phyloP scores from a whole-genome alignment of 1,140 invertebrate species.

The Meloidogyne chitwoodi region DNA sequence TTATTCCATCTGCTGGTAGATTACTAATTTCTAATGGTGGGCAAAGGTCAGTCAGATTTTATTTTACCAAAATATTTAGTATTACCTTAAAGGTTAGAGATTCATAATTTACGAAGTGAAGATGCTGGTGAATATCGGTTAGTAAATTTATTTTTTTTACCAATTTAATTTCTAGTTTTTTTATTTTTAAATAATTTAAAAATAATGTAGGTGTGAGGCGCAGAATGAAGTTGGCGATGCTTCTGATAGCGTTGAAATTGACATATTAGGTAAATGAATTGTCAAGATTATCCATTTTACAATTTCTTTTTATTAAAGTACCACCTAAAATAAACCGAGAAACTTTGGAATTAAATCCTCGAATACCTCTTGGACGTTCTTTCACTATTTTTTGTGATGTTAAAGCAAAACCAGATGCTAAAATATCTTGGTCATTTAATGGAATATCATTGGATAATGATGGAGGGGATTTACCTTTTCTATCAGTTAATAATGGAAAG shows the following conservation, averaged over 20 bases:
- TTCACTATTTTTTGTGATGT: conserved; percentile 51
- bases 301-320: conserved; percentile 33
- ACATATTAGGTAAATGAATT: conserved; percentile 42
- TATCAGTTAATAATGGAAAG: background rate
- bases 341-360: conserved; percentile 45
- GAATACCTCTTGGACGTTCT: conserved; percentile 45
- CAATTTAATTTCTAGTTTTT: too few relatives aligned
- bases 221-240: conserved; percentile 49
- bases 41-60: background rate
- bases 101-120: conserved; percentile 36
- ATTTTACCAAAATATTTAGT: conserved; percentile 22
- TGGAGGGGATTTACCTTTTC: background rate
- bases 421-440: conserved; percentile 46
- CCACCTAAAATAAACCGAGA: conserved; percentile 53
- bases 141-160: too few relatives aligned
- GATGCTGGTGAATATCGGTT: conserved; percentile 47
- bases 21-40: conserved; percentile 35
- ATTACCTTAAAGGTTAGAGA: conserved; percentile 41
- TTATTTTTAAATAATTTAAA: too few relatives aligned
- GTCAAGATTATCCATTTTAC: background rate
- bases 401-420: conserved; percentile 49
- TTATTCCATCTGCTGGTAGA: conserved; percentile 46
- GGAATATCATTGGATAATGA: conserved; percentile 36
- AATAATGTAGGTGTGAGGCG: conserved; percentile 32
- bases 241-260: conserved; percentile 41